phyloP scores from a whole-genome alignment of 1,140 invertebrate genomes.

The Portunus trituberculatus region DNA sequence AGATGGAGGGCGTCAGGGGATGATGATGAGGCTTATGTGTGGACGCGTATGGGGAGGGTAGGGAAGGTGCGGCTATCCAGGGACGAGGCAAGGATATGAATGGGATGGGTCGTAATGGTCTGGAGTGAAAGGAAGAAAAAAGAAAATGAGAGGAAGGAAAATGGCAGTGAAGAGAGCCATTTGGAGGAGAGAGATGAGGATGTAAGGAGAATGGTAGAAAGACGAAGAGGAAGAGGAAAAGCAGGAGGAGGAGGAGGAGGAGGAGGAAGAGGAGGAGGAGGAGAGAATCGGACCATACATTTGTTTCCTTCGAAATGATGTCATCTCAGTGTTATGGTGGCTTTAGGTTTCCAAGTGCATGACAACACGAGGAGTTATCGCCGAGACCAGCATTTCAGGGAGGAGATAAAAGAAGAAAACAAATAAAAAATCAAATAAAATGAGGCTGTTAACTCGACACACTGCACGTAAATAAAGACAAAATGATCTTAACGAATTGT shows the following conservation, averaged over 20 bases:
- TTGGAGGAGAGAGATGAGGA: not conserved
- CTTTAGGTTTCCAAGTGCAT: no score
- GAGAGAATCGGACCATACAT: not conserved
- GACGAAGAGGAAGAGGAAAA: no score
- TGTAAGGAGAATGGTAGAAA: not conserved
- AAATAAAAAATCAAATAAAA: no score
- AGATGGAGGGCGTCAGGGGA: not conserved
- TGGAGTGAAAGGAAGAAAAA: constrained; percentile 10
- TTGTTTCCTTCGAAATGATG: not conserved
- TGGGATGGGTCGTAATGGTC: not conserved
- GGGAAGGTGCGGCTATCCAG: not conserved
- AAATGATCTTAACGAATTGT: not conserved
- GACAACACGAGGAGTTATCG: no score
- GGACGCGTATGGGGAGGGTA: not conserved
- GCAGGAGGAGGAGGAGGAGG: not conserved
- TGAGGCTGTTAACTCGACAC: no score
- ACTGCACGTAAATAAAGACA: not conserved
- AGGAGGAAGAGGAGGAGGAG: not conserved
- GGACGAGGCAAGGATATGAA: not conserved
- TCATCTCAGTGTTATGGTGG: no score
- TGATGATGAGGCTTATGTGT: not conserved
- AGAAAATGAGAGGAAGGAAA: not conserved
- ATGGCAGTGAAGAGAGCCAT: constrained; percentile 1
- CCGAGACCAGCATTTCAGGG: not conserved
- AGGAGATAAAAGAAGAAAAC: no score